Conservation (phyloP, 2,113 vertebrate genomes). For the Rattus norvegicus region GRCr8 NC_086024.1:53626001-53626500, state of each 20-base stretch:
- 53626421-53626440: neutral
- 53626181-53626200: neutral
- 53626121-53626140: constrained; percentile 7
- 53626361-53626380: neutral
- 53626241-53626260: neutral
- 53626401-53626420: neutral
- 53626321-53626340: neutral
- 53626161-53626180: neutral
- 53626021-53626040: neutral
- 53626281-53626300: neutral
- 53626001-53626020: neutral
- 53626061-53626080: neutral
- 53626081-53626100: neutral
- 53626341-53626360: constrained; percentile 3
- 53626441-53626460: neutral
- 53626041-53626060: neutral
- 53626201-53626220: neutral
- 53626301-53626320: neutral
- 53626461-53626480: neutral
- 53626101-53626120: constrained; percentile 2
- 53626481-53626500: neutral
- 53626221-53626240: neutral
- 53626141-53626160: neutral
- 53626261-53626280: neutral
- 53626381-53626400: neutral